Conservation (phyloP, 1,140 invertebrate species). For the Philotrypesis tridentata region DNA sequence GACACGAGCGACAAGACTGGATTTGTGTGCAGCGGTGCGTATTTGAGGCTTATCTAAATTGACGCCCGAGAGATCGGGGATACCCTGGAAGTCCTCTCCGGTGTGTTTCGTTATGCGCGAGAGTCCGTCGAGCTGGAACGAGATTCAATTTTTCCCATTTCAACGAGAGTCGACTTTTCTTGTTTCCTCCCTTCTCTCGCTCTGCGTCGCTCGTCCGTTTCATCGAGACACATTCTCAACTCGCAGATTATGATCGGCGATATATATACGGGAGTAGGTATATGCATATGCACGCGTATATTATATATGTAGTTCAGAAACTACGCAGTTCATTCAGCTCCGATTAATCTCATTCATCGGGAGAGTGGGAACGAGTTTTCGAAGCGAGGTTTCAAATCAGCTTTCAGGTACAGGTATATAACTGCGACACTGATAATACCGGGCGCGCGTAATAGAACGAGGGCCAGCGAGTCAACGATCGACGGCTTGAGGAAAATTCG, state of each 20-base stretch:
- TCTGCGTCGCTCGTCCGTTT: slow-evolving; percentile 31
- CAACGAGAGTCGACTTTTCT: slow-evolving; percentile 41
- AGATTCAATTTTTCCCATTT: slow-evolving; percentile 47
- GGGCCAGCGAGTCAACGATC: not conserved
- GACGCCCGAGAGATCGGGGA: slow-evolving; percentile 41
- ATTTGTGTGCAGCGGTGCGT: slow-evolving; percentile 40
- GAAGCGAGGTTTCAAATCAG: not conserved
- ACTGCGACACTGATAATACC: not conserved
- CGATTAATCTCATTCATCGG: not conserved
- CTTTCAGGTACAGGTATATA: not conserved
- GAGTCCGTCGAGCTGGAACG: slow-evolving; percentile 31
- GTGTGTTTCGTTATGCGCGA: slow-evolving; percentile 19
- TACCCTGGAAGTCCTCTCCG: not conserved
- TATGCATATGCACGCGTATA: no score
- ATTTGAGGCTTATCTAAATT: slow-evolving; percentile 50
- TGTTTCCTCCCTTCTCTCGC: no score
- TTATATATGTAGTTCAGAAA: no score
- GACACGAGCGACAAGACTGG: slow-evolving; percentile 29
- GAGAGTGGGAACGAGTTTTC: not conserved
- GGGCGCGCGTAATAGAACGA: not conserved
- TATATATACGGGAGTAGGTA: no score
- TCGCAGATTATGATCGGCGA: no score
- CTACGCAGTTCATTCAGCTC: not conserved
- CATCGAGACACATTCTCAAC: slow-evolving; percentile 18
- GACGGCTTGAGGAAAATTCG: not conserved